Conservation (phyloP, 2,797 vertebrate species). For the Lepus townsendii region DNA sequence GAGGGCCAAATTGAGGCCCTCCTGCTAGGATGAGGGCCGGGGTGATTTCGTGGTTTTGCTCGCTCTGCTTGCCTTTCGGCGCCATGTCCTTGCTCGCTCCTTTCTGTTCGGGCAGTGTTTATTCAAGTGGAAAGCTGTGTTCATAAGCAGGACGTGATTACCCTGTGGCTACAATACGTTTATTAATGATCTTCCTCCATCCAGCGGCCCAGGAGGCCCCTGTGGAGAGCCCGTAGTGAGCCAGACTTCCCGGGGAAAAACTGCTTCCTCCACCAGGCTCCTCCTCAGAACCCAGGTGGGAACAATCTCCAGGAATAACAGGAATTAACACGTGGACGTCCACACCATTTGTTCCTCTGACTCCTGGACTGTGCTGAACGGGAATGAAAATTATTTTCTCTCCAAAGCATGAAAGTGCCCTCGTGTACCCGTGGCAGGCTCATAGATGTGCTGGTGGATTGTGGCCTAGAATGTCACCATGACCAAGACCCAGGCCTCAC, state of each 20-base stretch:
- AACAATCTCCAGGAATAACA: conserved; percentile 42
- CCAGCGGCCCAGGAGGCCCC: not conserved
- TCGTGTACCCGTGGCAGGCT: conserved; percentile 45
- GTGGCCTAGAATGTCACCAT: conserved; percentile 43
- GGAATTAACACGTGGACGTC: conserved; percentile 74
- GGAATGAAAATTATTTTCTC: conserved; percentile 79
- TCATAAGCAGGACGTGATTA: not conserved
- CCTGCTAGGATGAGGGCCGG: not conserved
- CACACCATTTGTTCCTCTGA: conserved; percentile 63
- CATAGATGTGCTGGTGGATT: conserved; percentile 71
- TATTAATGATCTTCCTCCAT: conserved; percentile 47
- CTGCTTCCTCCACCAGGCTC: conserved; percentile 32
- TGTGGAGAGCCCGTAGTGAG: not conserved
- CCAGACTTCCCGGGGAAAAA: conserved; percentile 41
- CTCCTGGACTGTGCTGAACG: conserved; percentile 54
- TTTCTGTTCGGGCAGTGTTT: not conserved
- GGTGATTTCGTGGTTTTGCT: not conserved
- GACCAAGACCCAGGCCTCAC: conserved; percentile 51
- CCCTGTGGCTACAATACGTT: not conserved
- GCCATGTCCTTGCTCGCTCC: not conserved
- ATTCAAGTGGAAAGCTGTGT: not conserved
- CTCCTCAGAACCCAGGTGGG: conserved; percentile 58
- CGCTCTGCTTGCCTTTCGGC: not conserved
- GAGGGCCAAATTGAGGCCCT: not conserved
- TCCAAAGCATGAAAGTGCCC: conserved; percentile 58